phyloP scores from a whole-genome alignment of 2,888 invertebrate genomes.

The Chironomus riparius region DNA sequence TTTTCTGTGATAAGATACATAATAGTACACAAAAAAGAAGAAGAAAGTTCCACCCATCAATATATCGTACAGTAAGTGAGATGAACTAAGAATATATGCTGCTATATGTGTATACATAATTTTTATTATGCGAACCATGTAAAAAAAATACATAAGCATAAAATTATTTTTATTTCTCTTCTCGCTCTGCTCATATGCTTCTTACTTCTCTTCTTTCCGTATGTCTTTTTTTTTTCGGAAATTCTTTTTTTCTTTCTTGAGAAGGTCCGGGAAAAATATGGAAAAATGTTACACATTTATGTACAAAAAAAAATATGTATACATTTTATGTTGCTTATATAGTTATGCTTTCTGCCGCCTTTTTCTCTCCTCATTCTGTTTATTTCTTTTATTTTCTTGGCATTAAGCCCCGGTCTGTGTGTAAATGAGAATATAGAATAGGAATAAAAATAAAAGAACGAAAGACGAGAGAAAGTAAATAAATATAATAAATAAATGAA shows the following conservation, averaged over 20 bases:
- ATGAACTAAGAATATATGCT: not conserved
- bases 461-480: no score
- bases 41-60: not conserved
- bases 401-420: no score
- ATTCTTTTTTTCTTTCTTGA: constrained; percentile 28
- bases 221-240: constrained; percentile 23
- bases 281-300: constrained; percentile 16
- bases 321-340: not conserved
- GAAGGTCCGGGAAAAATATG: constrained; percentile 31
- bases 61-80: not conserved
- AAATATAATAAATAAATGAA: no score
- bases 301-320: not conserved
- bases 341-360: not conserved
- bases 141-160: constrained; percentile 26
- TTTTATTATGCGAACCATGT: constrained; percentile 26
- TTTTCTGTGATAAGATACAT: no score
- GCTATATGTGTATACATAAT: constrained; percentile 21
- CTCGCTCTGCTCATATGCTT: not conserved
- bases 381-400: not conserved
- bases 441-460: no score
- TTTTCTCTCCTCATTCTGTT: not conserved
- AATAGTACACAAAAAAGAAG: no score
- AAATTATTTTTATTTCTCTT: constrained; percentile 26
- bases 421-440: no score
- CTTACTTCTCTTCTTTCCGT: constrained; percentile 7